Base-by-base conservation (phyloP, 1,140 invertebrate species). In the Drosophila lacertosa region DNA sequence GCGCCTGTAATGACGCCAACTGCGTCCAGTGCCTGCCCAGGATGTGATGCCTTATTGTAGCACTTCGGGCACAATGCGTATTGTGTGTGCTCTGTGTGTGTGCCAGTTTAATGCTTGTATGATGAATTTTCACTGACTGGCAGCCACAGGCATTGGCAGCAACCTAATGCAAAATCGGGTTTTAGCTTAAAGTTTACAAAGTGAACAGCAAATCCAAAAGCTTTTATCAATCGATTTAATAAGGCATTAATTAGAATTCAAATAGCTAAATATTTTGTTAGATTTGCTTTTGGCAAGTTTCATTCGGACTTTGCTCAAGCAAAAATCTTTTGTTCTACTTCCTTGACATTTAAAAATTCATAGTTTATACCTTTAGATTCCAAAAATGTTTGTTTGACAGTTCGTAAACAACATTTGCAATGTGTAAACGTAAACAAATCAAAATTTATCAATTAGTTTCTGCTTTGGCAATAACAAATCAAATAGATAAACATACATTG, bases 1-100 rank as follows among this genome's bases (percentile, higher is more conserved):
- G 54, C 35, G 40, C 59, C 73, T 51, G 59, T 74, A 78, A 80
- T 71, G 81, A 86, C 74, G 67, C 63, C 75, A 42, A 50, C 44
- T 50, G 24, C n/a, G 20, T 35, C 16, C 35, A 26, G 20, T 64
- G 42, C 39, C 70, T 63, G 51, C 51, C 22, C 67, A 70, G 67
- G 67, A 70, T 70, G 51, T 70, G 60, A 26, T 55, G 60, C 62
- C 53, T 65, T 70, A 70, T 65, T 70, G 67, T 70, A 65, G 62
- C 66, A 69, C 50, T 69, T 69, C 18, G 66, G 50, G 60, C 48
- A 69, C 51, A 77, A 64, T 78, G 69, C 62, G 69, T 10, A 70
- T 58, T 78, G 24, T 15, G n/a, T 53, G 67, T 39, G 47, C 16
- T 32, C 58, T 72, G 40, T 63, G 11, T 1, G 11, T 29, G 40